phyloP scores from a whole-genome alignment of 1,140 invertebrate genomes.

The Drosophila bocki region DNA sequence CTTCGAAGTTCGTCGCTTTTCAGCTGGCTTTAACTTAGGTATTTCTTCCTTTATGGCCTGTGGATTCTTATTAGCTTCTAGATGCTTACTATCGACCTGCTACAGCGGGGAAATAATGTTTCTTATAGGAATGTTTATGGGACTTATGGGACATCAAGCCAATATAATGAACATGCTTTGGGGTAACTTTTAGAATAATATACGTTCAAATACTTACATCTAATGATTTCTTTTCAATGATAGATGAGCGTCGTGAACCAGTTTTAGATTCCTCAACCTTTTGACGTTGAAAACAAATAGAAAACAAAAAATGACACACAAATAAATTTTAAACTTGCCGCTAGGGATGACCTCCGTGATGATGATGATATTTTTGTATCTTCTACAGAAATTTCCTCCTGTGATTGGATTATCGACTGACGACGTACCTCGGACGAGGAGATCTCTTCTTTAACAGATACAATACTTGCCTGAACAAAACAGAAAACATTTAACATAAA shows the following conservation, averaged over 20 bases:
- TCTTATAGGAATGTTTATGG: slow-evolving; percentile 19
- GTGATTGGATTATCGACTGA: slow-evolving; percentile 56
- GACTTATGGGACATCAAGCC: background rate
- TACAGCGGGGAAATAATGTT: slow-evolving; percentile 31
- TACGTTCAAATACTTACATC: slow-evolving; percentile 85
- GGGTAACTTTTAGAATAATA: background rate
- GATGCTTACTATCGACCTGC: slow-evolving; percentile 61
- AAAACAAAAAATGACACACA: background rate
- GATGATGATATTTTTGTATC: slow-evolving; percentile 68
- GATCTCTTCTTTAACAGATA: slow-evolving; percentile 65
- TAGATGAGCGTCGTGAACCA: slow-evolving; percentile 88
- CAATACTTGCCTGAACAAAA: slow-evolving; percentile 63
- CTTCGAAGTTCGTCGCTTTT: slow-evolving; percentile 62
- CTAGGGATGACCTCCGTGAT: slow-evolving; percentile 69
- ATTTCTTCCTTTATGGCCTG: slow-evolving; percentile 76
- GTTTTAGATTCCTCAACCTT: slow-evolving; percentile 86
- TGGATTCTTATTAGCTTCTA: slow-evolving; percentile 70
- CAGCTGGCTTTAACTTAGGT: slow-evolving; percentile 74
- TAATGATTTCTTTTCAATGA: slow-evolving; percentile 87
- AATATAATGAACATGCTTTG: slow-evolving; percentile 1
- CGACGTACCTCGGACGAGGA: slow-evolving; percentile 60
- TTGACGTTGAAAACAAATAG: slow-evolving; percentile 4
- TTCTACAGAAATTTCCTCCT: slow-evolving; percentile 83
- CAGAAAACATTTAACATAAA: background rate
- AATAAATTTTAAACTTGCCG: slow-evolving; percentile 53